Conservation (phyloP, 64 coral and sea anemone genomes). For the Actinia tenebrosa region DNA sequence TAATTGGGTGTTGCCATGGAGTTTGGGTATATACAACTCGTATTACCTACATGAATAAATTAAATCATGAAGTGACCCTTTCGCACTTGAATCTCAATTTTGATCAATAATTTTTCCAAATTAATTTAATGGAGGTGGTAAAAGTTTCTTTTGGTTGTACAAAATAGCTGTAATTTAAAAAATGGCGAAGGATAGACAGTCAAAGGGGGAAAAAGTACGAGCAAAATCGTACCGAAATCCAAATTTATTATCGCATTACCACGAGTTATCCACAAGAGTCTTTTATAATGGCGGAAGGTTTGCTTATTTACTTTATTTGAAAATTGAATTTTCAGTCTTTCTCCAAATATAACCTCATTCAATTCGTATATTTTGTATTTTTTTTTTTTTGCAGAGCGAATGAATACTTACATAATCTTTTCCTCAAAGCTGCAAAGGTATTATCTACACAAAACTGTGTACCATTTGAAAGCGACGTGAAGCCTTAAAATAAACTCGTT, state of each 20-base stretch:
- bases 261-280: constrained; percentile 56
- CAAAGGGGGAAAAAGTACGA: constrained; percentile 1
- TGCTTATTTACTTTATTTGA: constrained; percentile 7
- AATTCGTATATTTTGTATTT: neutral
- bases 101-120: constrained; percentile 7
- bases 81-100: neutral
- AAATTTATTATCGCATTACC: constrained; percentile 65
- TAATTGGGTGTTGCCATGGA: constrained; percentile 95
- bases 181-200: constrained; percentile 62
- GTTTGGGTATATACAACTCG: constrained; percentile 41
- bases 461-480: neutral
- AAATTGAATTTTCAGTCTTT: constrained; percentile 8
- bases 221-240: constrained; percentile 36
- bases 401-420: constrained; percentile 64
- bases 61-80: neutral
- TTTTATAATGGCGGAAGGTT: constrained; percentile 71
- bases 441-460: neutral
- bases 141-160: neutral
- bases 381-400: constrained; percentile 29
- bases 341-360: neutral
- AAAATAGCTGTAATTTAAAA: constrained; percentile 1
- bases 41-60: neutral
- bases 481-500: neutral
- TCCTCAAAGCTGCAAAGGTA: constrained; percentile 84
- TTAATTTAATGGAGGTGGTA: constrained; percentile 10